phyloP scores from a whole-genome alignment of 2,888 invertebrate species.

The Didymodactylos carnosus region DNA sequence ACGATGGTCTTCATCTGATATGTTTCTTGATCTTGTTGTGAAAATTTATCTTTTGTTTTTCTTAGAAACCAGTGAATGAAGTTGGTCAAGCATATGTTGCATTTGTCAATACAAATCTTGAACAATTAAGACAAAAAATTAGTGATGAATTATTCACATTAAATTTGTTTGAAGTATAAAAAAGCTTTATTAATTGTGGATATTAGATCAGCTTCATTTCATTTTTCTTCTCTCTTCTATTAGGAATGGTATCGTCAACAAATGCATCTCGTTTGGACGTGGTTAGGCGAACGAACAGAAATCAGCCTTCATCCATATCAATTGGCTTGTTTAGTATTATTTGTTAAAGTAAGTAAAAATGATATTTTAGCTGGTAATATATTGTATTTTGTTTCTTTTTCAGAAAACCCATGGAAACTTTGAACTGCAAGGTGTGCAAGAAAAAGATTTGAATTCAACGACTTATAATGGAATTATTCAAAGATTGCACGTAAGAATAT shows the following conservation, averaged over 20 bases:
- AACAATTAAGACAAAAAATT: slow-evolving; percentile 89
- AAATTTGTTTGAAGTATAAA: slow-evolving; percentile 50
- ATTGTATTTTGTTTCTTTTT: slow-evolving; percentile 22
- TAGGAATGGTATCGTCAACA: slow-evolving; percentile 87
- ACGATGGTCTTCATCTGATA: too few relatives aligned
- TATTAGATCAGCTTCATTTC: not conserved
- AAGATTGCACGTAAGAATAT: slow-evolving; percentile 58
- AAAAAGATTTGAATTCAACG: slow-evolving; percentile 84
- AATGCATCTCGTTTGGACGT: slow-evolving; percentile 72
- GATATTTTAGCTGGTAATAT: not conserved
- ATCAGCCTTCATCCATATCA: slow-evolving; percentile 86
- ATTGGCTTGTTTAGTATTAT: slow-evolving; percentile 78
- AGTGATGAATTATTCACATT: slow-evolving; percentile 64
- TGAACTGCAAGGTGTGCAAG: slow-evolving; percentile 92
- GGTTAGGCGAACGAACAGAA: slow-evolving; percentile 75
- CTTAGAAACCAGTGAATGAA: slow-evolving; percentile 58
- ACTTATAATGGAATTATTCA: slow-evolving; percentile 73
- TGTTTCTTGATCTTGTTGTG: too few relatives aligned
- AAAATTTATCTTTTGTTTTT: not conserved
- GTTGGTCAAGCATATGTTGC: slow-evolving; percentile 92
- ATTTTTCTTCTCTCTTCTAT: slow-evolving; percentile 15
- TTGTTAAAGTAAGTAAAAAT: slow-evolving; percentile 53
- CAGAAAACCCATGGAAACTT: slow-evolving; percentile 98
- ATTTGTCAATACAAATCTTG: slow-evolving; percentile 88
- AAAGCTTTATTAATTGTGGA: not conserved